These are phyloP conservation scores for Neosilurus mollespiculum DNA, from an alignment of 2,797 vertebrate genomes.

Conservation along the genomic window DNA sequence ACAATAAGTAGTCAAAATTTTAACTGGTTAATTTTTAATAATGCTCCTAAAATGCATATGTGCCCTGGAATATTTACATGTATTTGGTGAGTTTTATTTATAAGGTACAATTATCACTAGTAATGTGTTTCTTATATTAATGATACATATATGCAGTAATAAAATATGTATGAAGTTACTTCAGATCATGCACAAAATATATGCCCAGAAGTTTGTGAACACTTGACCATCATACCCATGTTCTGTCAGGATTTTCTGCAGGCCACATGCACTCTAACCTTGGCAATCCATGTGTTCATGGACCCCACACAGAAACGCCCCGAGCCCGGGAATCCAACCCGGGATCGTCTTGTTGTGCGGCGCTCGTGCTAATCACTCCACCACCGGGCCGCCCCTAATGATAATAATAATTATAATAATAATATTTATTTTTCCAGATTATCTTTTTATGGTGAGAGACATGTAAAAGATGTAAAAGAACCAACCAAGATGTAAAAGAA, in stretches of 20 bases:
- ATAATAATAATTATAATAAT: too few relatives aligned
- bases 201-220: background rate
- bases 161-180: background rate
- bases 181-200: background rate
- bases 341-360: too few relatives aligned
- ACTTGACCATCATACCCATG: background rate
- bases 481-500: too few relatives aligned
- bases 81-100: background rate
- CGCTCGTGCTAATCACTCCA: too few relatives aligned
- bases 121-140: background rate
- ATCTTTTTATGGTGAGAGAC: too few relatives aligned
- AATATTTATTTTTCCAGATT: too few relatives aligned
- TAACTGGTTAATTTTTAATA: conserved; percentile 2
- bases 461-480: too few relatives aligned
- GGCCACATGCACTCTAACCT: too few relatives aligned
- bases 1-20: background rate
- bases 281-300: too few relatives aligned
- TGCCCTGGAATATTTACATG: background rate
- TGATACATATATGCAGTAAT: background rate
- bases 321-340: too few relatives aligned
- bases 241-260: background rate
- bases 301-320: too few relatives aligned
- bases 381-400: too few relatives aligned
- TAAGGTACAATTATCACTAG: background rate
- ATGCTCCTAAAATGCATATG: background rate